A percentile compares a stretch with the other conserved stretches of the same genome.
phyloP scores from a whole-genome alignment of 1,140 invertebrate genomes.

The honey bee (Apis mellifera) region Amel_HAv3.1 CM009944.2:5324501-5325000 shows the following conservation, averaged over 20 bases:
- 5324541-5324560: too few species aligned
- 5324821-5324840: constrained; percentile 6
- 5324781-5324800: constrained; percentile 73
- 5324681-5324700: constrained; percentile 35
- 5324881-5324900: neutral
- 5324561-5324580: neutral
- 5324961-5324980: too few species aligned
- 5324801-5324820: constrained; percentile 54
- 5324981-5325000: too few species aligned
- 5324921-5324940: too few species aligned
- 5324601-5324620: neutral
- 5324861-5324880: constrained; percentile 32
- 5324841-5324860: constrained; percentile 30
- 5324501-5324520: too few species aligned
- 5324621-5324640: neutral
- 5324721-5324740: constrained; percentile 42
- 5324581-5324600: neutral
- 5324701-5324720: constrained; percentile 45
- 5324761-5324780: constrained; percentile 72
- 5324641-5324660: neutral
- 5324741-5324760: constrained; percentile 69
- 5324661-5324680: constrained; percentile 20
- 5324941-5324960: too few species aligned
- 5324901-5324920: neutral
- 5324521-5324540: too few species aligned